Evolutionary conservation across 2,797 vertebrate species (phyloP).

Genomic region (Acropternis orthonyx): DNA sequence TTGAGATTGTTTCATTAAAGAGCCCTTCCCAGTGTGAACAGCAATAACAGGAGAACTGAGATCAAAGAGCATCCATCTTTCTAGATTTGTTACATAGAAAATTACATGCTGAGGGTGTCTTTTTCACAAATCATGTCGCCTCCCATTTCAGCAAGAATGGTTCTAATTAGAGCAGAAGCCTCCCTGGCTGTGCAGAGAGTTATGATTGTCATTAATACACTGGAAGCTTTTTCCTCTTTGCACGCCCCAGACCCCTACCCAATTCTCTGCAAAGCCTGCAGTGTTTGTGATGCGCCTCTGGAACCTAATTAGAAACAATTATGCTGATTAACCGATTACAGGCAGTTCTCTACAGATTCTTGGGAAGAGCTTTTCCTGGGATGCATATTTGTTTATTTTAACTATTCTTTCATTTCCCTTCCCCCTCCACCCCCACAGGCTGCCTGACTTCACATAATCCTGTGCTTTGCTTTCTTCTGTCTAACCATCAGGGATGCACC

Average conservation of each 20-base stretch:
- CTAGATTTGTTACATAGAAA: conserved; percentile 73
- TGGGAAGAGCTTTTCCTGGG: conserved; percentile 65
- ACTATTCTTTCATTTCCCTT: conserved; percentile 49
- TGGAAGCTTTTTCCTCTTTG: conserved; percentile 30
- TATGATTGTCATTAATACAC: conserved; percentile 62
- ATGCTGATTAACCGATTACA: conserved; percentile 74
- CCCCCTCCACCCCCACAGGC: background rate
- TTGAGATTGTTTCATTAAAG: conserved; percentile 77
- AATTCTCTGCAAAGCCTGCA: background rate
- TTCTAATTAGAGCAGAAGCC: conserved; percentile 72
- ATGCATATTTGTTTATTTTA: conserved; percentile 42
- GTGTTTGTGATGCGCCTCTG: conserved; percentile 56
- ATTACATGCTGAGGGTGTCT: conserved; percentile 70
- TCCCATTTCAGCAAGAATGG: conserved; percentile 73
- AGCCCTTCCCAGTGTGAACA: conserved; percentile 75
- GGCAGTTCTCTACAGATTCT: conserved; percentile 67
- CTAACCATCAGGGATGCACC: background rate
- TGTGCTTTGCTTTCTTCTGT: background rate
- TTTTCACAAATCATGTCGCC: conserved; percentile 67
- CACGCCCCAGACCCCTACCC: conserved; percentile 3
- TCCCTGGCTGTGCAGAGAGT: conserved; percentile 36
- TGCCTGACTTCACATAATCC: background rate
- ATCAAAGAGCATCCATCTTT: conserved; percentile 76
- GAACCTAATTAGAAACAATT: conserved; percentile 77
- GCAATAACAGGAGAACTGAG: conserved; percentile 67